Conservation (phyloP, 2,113 vertebrate species). For the Callaeas wilsoni region DNA sequence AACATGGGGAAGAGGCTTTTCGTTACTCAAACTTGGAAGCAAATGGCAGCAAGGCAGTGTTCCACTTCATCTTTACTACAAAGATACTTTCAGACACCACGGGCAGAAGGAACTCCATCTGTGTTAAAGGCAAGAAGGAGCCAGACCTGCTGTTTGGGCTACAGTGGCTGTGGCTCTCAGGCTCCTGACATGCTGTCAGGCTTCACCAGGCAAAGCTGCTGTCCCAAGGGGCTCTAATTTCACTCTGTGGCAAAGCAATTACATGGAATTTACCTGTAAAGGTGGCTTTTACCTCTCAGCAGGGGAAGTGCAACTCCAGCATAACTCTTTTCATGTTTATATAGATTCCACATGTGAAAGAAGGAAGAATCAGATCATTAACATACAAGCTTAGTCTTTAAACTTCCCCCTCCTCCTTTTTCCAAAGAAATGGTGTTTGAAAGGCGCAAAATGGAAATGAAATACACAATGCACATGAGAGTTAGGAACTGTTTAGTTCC, state of each 20-base stretch:
- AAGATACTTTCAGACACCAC: background rate
- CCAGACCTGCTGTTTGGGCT: background rate
- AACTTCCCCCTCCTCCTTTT: background rate
- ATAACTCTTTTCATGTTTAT: background rate
- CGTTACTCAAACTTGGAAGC: background rate
- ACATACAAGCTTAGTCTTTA: background rate
- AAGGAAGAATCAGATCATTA: background rate
- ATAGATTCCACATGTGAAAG: background rate
- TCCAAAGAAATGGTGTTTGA: background rate
- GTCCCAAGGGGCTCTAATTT: background rate
- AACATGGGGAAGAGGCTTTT: background rate
- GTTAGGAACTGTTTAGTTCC: background rate
- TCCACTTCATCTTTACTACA: background rate
- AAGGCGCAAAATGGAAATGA: background rate
- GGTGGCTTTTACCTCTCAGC: background rate
- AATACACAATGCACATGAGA: background rate
- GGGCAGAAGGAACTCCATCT: background rate
- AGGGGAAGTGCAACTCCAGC: background rate
- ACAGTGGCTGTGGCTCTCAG: rapidly evolving
- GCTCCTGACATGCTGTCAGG: background rate
- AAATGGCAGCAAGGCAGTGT: background rate
- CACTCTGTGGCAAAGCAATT: background rate
- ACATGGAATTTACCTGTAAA: background rate
- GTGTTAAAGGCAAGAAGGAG: background rate
- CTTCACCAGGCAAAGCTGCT: background rate